Evolutionary conservation across 2,113 vertebrate genomes (phyloP), one percentile per base, ranked within the genome.

Genomic region (Seriola aureovittata): DNA sequence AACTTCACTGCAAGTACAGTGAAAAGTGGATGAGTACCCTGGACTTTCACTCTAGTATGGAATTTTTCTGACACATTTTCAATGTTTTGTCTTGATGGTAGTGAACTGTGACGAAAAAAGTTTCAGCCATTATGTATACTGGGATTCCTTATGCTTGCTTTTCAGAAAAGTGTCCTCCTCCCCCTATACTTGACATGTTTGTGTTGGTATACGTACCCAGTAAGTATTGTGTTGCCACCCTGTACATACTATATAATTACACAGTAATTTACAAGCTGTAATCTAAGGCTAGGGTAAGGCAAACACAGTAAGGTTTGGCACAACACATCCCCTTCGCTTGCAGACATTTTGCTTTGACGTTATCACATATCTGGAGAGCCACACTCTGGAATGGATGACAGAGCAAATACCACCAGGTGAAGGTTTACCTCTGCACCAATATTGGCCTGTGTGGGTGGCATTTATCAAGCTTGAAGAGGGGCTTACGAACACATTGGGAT

Each of bases 401-500:
- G 67, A 78, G 87, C 69, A 93, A 93, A 94, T 93, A 90, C 64
- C 91, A 92, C 68, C 68, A 89, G 86, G 90, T 92, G 90, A 85
- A 83, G 71, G 91, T 90, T 92, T 78, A 85, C 83, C 72, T 81
- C 59, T 75, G 68, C 72, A 69, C 82, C 80, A 78, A 86, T 74
- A 89, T 84, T 62, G 69, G 73, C 71, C 69, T 73, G 70, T 50
- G 78, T 86, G 72, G 64, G 57, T 92, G 93, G 85, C 92, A 93
- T 95, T 93, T 93, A 89, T 88, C 59, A 57, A 86, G 90, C 75
- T 75, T 85, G 66, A 88, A 76, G 48, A 66, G 64, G 80, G 85
- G 76, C 87, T 88, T 88, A 88, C 71, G 84, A 81, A 86, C 50
- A 81, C 60, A 32, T 42, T 5, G 38, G 71, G 68, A 86, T 70